These are phyloP conservation scores for Neogale vison DNA, from an alignment of 2,113 vertebrate genomes.

Conservation along the genomic window DNA sequence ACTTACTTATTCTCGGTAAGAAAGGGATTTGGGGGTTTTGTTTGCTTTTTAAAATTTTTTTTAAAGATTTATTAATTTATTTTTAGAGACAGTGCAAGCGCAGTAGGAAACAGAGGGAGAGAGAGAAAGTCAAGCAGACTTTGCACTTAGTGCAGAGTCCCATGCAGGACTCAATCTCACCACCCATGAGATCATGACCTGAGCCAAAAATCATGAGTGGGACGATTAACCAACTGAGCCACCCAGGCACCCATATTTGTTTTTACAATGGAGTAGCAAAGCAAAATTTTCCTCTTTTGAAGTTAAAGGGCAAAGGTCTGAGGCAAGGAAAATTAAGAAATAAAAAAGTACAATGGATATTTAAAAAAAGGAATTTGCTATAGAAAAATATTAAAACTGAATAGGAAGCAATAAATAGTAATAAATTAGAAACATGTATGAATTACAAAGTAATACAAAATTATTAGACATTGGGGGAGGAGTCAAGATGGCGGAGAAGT, in stretches of 20 bases:
- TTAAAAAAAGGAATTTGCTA: background rate
- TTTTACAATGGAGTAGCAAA: background rate
- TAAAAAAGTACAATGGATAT: background rate
- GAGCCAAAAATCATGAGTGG: background rate
- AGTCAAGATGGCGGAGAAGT: too few species aligned
- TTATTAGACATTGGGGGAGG: too few species aligned
- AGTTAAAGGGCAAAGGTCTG: background rate
- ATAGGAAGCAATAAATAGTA: background rate
- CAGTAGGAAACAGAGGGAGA: background rate
- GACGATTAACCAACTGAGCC: background rate
- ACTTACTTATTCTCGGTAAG: background rate
- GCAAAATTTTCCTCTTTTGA: background rate
- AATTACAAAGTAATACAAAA: background rate
- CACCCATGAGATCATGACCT: background rate
- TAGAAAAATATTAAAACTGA: background rate
- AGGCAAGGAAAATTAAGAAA: constrained; percentile 9
- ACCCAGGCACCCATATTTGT: background rate
- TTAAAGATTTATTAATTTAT: background rate
- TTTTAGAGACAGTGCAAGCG: background rate
- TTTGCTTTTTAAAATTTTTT: background rate
- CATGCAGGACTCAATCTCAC: background rate
- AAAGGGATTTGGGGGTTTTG: background rate
- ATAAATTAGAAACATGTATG: background rate
- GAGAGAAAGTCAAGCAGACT: background rate
- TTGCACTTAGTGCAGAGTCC: background rate